Evolutionary conservation across 2,797 vertebrate species (phyloP), one percentile per base, ranked within the genome.

Genomic region (Pangasius krempfi): DNA sequence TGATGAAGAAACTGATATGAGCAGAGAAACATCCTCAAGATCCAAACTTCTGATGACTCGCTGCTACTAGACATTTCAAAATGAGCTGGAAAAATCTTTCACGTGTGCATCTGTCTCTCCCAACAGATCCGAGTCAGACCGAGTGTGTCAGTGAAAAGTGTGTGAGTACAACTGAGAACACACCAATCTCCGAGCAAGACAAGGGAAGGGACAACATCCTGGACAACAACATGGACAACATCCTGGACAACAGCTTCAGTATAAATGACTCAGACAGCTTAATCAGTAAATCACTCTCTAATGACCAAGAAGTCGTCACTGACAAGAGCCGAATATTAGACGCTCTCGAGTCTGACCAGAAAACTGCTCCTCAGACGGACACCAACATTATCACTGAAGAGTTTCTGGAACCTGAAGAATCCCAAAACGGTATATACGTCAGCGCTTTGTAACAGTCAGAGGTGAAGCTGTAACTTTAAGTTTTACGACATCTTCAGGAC

Each of bases 111-210:
- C 83, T 78, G 12, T 81, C 16, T 88, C 64, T 88, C 79, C 54
- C 60, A 44, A 76, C 91, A 92, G 91, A 86, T 72, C 30, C 8
- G 22, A 52, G n/a, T 14, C 27, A 54, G 47, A 82, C 76, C 7
- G 40, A 84, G 25, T 87, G 88, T 62, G n/a, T 58, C 4, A 66
- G 30, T 33, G 87, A 85, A 79, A 12, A 40, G 37, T 89, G 88
- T 87, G 64, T 83, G 27, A 33, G 52, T 54, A 50, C 60, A 2
- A 68, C 76, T 4, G 50, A 86, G 66, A 84, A 86, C n/a, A 82
- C 83, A 33, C 33, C 37, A 58, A 79, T 47, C 37, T 22, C 40
- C 10, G 68, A 85, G 62, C 54, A 70, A 47, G 85, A 86, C 22
- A 60, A 0, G 4, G 83, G 30, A 64, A 72, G 37, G 2, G 76